A percentile compares a stretch with the other conserved stretches of the same genome.
Conservation (phyloP, 2,888 invertebrate species). For the Endotricha flammealis region DNA sequence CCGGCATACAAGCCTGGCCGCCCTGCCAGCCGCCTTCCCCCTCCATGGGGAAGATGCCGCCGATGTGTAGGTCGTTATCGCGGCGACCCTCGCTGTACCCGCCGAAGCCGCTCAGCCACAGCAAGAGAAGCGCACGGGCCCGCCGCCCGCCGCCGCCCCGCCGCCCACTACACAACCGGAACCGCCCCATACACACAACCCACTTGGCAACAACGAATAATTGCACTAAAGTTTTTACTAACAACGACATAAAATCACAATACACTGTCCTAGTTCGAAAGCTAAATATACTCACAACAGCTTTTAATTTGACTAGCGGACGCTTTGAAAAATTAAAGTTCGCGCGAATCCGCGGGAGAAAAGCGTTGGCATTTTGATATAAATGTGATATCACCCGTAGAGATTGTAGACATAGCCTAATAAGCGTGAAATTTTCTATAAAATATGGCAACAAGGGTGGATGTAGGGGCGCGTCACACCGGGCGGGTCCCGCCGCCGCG, state of each 20-base stretch:
- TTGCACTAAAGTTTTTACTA: conserved; percentile 71
- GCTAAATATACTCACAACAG: conserved; percentile 42
- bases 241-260: conserved; percentile 61
- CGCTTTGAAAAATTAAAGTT: conserved; percentile 72
- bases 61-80: conserved; percentile 92
- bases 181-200: conserved; percentile 43
- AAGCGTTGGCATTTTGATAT: conserved; percentile 42
- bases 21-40: conserved; percentile 99
- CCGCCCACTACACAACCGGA: conserved; percentile 26
- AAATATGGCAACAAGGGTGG: conserved; percentile 47
- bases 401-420: conserved; percentile 70
- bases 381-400: conserved; percentile 54
- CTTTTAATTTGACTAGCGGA: conserved; percentile 75
- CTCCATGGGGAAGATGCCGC: conserved; percentile 98
- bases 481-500: conserved; percentile 49
- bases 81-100: conserved; percentile 61
- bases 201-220: conserved; percentile 72
- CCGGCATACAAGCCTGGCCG: conserved; percentile 98
- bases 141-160: conserved; percentile 23
- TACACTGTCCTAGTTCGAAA: conserved; percentile 69
- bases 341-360: conserved; percentile 49
- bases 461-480: conserved; percentile 38
- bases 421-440: conserved; percentile 65
- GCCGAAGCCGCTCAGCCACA: conserved; percentile 53
- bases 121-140: conserved; percentile 44